Evolutionary conservation across 2,888 invertebrate genomes (phyloP), one percentile per base, ranked within the genome.

Genomic region (Acanthopleura granulata): DNA sequence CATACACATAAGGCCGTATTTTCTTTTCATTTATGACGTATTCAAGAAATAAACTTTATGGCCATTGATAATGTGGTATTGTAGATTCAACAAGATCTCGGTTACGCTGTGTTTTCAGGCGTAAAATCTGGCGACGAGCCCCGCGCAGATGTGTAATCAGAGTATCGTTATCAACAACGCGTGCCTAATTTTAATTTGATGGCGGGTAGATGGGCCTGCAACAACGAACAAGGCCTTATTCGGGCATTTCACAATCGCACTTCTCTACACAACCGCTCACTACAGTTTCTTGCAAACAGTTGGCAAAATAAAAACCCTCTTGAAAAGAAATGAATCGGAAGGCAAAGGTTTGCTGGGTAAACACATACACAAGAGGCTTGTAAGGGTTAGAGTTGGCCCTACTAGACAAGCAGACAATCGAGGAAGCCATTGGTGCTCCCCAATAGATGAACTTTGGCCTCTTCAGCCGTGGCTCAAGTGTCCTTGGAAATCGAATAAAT

Each of bases 141-240:
- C 22, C 3, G 57, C 57, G 57, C 57, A 57, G 57, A 57, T 57
- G 57, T 57, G 57, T 18, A 22, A 57, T n/a, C 18, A 6, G 57
- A 12, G 6, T 57, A 57, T 57, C 57, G 22, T 22, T 57, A 57
- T n/a, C 57, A 57, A 1, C 3, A 22, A 22, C 57, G 57, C 57
- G 57, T 57, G 57, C 22, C 57, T 57, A 57, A 57, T 57, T 57
- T 57, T 57, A 57, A 57, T 57, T 57, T 57, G 57, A 57, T 57
- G 57, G 57, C 4, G n/a, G 6, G 18, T 57, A 18, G 57, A 57
- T 57, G 57, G 57, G 57, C 22, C 22, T 4, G 57, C n/a, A 57
- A 18, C 18, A 57, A n/a, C n/a, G 57, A 18, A 22, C 22, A 57
- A 57, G n/a, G n/a, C 57, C 57, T 57, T 18, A 18, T 18, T 22